Percentiles rank a stretch among this genome's conserved stretches.
Conservation (phyloP, 1,140 invertebrate species). For the Sogatella furcifera region DNA sequence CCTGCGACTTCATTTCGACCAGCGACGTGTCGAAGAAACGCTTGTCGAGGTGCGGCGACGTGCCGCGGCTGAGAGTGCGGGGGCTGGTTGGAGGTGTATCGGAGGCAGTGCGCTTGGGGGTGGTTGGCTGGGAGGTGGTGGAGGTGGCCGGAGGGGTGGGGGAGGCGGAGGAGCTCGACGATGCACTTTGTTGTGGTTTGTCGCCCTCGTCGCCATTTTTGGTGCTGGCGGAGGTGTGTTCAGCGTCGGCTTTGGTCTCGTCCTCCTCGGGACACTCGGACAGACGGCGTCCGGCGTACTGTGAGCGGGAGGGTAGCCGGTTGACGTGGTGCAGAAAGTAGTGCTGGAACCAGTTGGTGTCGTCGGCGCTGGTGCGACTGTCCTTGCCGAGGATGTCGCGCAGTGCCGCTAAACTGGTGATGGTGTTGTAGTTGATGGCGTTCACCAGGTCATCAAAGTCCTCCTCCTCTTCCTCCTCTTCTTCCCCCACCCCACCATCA, state of each 20-base stretch:
- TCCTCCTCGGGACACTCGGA: constrained; percentile 74
- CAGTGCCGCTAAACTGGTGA: constrained; percentile 49
- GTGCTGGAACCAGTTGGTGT: constrained; percentile 56
- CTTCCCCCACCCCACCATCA: constrained; percentile 14
- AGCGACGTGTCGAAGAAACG: constrained; percentile 69
- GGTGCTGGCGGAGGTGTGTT: constrained; percentile 22
- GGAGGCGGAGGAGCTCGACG: background rate
- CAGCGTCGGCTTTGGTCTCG: constrained; percentile 53
- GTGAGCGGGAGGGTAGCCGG: constrained; percentile 41
- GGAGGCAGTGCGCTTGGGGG: constrained; percentile 33
- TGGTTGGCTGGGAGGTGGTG: constrained; percentile 22
- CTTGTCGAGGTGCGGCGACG: constrained; percentile 55
- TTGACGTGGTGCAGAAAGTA: constrained; percentile 61
- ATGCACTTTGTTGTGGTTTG: background rate
- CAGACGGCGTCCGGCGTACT: constrained; percentile 40
- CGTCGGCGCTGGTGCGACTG: constrained; percentile 45
- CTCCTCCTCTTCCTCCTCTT: constrained; percentile 36
- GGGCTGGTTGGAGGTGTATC: constrained; percentile 28
- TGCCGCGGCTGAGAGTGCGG: constrained; percentile 16
- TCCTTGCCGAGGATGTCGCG: constrained; percentile 53
- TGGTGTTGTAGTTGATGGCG: constrained; percentile 55
- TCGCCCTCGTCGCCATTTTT: constrained; percentile 10
- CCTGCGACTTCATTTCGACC: constrained; percentile 66
- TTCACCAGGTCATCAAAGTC: constrained; percentile 52
- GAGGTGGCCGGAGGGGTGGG: constrained; percentile 20